Evolutionary conservation across 2,797 vertebrate genomes (phyloP).

Genomic region (Brachyalestes nurse): DNA sequence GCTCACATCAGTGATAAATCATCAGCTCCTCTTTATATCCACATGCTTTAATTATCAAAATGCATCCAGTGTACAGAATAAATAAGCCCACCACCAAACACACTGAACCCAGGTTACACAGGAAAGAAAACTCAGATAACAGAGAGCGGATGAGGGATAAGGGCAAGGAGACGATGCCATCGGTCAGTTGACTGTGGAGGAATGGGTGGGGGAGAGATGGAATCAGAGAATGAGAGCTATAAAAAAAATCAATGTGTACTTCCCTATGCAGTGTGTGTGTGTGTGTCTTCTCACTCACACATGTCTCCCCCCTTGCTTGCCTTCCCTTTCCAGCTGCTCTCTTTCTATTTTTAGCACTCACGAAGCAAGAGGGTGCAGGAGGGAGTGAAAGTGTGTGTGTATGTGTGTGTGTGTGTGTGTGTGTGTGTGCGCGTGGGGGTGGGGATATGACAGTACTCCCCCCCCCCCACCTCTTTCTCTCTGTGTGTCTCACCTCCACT

Average conservation of each 20-base stretch:
- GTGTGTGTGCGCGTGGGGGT: constrained; percentile 50
- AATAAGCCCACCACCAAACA: constrained; percentile 19
- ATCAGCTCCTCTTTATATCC: constrained; percentile 46
- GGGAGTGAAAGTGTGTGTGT: constrained; percentile 35
- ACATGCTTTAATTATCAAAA: constrained; percentile 33
- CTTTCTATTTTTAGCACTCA: constrained; percentile 81
- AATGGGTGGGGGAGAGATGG: constrained; percentile 50
- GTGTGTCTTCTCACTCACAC: constrained; percentile 38
- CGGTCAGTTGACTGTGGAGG: constrained; percentile 62
- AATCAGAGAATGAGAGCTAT: constrained; percentile 46
- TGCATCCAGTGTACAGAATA: constrained; percentile 15
- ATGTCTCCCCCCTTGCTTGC: constrained; percentile 70
- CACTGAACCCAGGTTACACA: constrained; percentile 43
- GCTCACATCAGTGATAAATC: constrained; percentile 27
- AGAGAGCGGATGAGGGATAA: constrained; percentile 43
- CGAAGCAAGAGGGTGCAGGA: constrained; percentile 60
- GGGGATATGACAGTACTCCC: constrained; percentile 49
- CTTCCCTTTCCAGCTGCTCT: constrained; percentile 80
- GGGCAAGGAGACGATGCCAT: constrained; percentile 66
- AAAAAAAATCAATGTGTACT: constrained; percentile 63
- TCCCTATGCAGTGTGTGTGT: constrained; percentile 56
- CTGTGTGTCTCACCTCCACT: constrained; percentile 78
- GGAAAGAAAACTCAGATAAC: constrained; percentile 28
- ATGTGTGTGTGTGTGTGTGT: constrained; percentile 40
- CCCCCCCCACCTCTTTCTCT: constrained; percentile 32